A percentile compares a stretch with the other conserved stretches of the same genome.
phyloP scores from a whole-genome alignment of 1,140 invertebrate genomes.

The Drosophila baimaii region DNA sequence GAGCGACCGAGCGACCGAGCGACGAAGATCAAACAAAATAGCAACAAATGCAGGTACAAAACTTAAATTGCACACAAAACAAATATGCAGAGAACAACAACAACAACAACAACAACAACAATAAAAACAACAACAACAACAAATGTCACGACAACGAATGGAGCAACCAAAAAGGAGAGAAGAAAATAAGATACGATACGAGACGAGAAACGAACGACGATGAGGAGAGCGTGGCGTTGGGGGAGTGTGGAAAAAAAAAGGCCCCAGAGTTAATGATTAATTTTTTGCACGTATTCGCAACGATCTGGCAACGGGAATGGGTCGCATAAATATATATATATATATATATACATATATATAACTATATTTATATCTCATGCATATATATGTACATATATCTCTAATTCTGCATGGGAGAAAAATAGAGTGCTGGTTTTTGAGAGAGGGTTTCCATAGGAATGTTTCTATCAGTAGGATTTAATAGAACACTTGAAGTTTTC shows the following conservation, averaged over 20 bases:
- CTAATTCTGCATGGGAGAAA: not conserved
- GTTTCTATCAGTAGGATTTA: too few relatives aligned
- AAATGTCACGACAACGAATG: constrained; percentile 65
- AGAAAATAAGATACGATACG: constrained; percentile 21
- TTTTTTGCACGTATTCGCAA: constrained; percentile 72
- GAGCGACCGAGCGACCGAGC: not conserved
- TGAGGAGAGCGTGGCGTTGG: constrained; percentile 6
- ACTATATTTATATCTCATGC: not conserved
- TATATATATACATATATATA: not conserved
- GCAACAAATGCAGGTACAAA: constrained; percentile 33
- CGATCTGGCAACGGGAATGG: constrained; percentile 47
- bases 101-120: constrained; percentile 30
- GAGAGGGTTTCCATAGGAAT: too few relatives aligned
- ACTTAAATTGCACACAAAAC: constrained; percentile 29
- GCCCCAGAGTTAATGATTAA: constrained; percentile 66
- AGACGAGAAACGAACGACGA: constrained; percentile 23
- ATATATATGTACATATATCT: not conserved
- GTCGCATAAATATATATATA: constrained; percentile 19
- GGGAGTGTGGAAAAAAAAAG: constrained; percentile 31
- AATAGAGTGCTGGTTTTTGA: too few relatives aligned
- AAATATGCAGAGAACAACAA: constrained; percentile 35
- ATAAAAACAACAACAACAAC: constrained; percentile 44
- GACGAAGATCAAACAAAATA: constrained; percentile 16
- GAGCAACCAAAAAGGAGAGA: constrained; percentile 30
- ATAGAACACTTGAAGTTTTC: too few relatives aligned